Percentiles rank a stretch among this genome's conserved stretches.
Evolutionary conservation across 2,888 invertebrate species (phyloP).

Genomic region (Magallana nippona): DNA sequence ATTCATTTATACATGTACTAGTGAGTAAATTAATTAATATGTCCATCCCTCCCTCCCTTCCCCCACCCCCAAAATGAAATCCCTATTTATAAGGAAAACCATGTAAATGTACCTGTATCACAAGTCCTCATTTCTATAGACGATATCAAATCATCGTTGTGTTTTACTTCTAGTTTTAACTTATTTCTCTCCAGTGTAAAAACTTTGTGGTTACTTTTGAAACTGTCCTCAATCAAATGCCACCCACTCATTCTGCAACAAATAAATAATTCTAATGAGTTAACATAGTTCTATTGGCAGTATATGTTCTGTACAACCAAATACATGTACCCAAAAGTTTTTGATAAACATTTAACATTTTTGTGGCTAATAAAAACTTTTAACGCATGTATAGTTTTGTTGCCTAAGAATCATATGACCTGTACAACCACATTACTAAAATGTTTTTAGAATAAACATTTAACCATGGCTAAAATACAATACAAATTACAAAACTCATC

Average conservation of each 20-base stretch:
- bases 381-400: too few relatives aligned
- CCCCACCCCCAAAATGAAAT: too few relatives aligned
- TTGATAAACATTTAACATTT: not conserved
- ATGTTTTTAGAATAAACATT: too few relatives aligned
- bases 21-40: too few relatives aligned
- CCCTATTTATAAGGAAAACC: too few relatives aligned
- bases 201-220: not conserved
- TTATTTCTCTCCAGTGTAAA: not conserved
- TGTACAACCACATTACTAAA: too few relatives aligned
- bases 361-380: too few relatives aligned
- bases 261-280: not conserved
- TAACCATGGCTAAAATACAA: too few relatives aligned
- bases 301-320: not conserved
- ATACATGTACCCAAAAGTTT: not conserved
- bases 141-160: not conserved
- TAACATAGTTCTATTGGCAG: not conserved
- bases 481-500: too few relatives aligned
- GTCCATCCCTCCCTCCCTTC: too few relatives aligned
- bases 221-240: not conserved
- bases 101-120: not conserved
- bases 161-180: not conserved
- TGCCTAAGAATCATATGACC: too few relatives aligned
- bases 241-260: constrained; percentile 11
- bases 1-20: too few relatives aligned
- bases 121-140: not conserved